These are phyloP conservation scores for Beris morrisii DNA, from an alignment of 2,888 invertebrate species.

Conservation along the genomic window DNA sequence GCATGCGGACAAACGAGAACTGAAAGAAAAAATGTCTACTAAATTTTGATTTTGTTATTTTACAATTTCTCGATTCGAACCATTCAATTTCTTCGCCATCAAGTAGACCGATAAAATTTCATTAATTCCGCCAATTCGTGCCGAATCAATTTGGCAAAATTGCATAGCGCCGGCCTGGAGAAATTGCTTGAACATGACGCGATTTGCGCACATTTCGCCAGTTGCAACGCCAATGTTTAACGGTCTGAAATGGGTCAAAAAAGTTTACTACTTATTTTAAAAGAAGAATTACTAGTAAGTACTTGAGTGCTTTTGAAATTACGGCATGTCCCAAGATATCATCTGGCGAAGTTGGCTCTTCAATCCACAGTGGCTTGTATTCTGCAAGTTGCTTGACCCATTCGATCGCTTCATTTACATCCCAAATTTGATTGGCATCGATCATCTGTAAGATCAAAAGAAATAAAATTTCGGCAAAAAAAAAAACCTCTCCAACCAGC, in stretches of 20 bases:
- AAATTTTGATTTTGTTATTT: not conserved
- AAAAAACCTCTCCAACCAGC: constrained; percentile 64
- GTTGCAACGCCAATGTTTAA: constrained; percentile 84
- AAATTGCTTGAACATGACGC: constrained; percentile 91
- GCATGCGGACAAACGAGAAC: constrained; percentile 94
- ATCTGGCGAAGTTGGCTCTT: constrained; percentile 91
- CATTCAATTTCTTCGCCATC: constrained; percentile 82
- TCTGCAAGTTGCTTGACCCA: constrained; percentile 80
- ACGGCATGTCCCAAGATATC: constrained; percentile 84
- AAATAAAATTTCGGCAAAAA: not conserved
- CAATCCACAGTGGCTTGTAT: constrained; percentile 83
- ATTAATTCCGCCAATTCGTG: constrained; percentile 84
- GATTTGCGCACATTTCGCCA: constrained; percentile 90
- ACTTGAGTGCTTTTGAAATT: constrained; percentile 71
- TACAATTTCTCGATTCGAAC: constrained; percentile 54
- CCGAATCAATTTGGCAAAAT: constrained; percentile 89
- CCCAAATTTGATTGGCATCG: constrained; percentile 90
- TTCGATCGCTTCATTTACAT: constrained; percentile 78
- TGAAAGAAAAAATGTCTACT: constrained; percentile 50
- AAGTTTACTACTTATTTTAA: constrained; percentile 16
- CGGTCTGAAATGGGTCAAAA: constrained; percentile 56
- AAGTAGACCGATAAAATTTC: constrained; percentile 85
- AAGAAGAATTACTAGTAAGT: constrained; percentile 28
- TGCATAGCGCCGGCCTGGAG: constrained; percentile 78
- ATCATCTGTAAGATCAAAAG: constrained; percentile 65